Base-by-base conservation (phyloP, 2,888 invertebrate genomes). In the Actias luna region DNA sequence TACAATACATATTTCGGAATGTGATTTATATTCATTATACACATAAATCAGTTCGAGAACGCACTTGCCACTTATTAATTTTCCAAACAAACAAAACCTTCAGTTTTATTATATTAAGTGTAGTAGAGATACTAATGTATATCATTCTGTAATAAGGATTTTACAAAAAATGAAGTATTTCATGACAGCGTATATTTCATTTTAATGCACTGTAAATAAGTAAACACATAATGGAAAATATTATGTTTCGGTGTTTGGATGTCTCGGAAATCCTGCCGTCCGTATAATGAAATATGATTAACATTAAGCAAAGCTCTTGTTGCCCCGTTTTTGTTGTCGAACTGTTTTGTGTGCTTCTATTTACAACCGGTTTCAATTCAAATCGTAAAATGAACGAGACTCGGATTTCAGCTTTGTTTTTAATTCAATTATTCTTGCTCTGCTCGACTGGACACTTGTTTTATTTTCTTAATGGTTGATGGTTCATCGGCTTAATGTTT, bases 201-300 rank as follows among this genome's bases (percentile, higher is more conserved):
- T 82, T 82, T 82, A 84, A 82, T 81, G 75, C 76, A 79, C 72
- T 72, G 74, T 72, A 74, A 76, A 76, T 74, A 72, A 76, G 76
- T 74, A 72, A 73, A 75, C 71, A 73, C 74, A 76, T 75, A 76
- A 74, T 77, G 70, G 74, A 77, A 76, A 80, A 76, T 77, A 78
- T 80, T 80, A 80, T 79, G 76, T 75, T 70, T 77, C 74, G 70
- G 70, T 69, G 69, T 67, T 70, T 74, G 64, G 72, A 75, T 79
- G 78, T 76, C 82, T 80, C 80, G 82, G 83, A 83, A 83, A 83
- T 83, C 78, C 83, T 83, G 74, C 77, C 79, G 80, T 79, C 78
- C 78, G n/a, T 72, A 73, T 79, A 83, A 84, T 88, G 88, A 89
- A 88, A 88, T 88, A 89, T 88, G 87, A 88, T 82, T 78, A 84